phyloP scores from a whole-genome alignment of 2,113 vertebrate genomes.

The Salvelinus sp. region DNA sequence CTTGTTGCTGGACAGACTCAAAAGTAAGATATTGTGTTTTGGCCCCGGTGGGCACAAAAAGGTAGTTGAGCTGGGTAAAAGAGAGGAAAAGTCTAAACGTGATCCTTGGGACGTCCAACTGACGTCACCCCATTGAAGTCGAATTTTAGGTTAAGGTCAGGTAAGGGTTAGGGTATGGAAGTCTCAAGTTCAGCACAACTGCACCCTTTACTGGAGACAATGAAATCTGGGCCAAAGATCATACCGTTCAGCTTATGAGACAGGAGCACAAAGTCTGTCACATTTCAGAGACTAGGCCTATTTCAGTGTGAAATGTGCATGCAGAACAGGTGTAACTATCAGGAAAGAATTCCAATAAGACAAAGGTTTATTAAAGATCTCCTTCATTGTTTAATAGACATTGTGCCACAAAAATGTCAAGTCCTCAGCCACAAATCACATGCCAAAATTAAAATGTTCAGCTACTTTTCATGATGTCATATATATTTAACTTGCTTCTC shows the following conservation, averaged over 20 bases:
- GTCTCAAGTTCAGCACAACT: too few relatives aligned
- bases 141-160: too few relatives aligned
- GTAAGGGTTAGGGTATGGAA: too few relatives aligned
- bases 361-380: constrained; percentile 69
- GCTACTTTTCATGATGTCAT: constrained; percentile 36
- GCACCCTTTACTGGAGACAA: neutral
- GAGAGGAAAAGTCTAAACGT: too few relatives aligned
- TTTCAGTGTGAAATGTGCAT: constrained; percentile 2
- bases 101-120: too few relatives aligned
- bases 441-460: constrained; percentile 46
- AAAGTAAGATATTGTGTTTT: too few relatives aligned
- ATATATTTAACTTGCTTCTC: constrained; percentile 40
- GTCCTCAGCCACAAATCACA: constrained; percentile 60
- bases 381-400: constrained; percentile 71
- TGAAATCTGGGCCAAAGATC: constrained; percentile 34
- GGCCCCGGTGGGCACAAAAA: too few relatives aligned
- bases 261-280: neutral
- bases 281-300: too few relatives aligned
- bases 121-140: too few relatives aligned
- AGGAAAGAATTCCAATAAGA: constrained; percentile 15
- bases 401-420: constrained; percentile 63
- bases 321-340: neutral
- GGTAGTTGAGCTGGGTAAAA: too few relatives aligned
- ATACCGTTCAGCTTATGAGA: constrained; percentile 28
- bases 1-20: too few relatives aligned